phyloP scores from a whole-genome alignment of 2,113 vertebrate genomes.

The Pomatostomus ruficeps region DNA sequence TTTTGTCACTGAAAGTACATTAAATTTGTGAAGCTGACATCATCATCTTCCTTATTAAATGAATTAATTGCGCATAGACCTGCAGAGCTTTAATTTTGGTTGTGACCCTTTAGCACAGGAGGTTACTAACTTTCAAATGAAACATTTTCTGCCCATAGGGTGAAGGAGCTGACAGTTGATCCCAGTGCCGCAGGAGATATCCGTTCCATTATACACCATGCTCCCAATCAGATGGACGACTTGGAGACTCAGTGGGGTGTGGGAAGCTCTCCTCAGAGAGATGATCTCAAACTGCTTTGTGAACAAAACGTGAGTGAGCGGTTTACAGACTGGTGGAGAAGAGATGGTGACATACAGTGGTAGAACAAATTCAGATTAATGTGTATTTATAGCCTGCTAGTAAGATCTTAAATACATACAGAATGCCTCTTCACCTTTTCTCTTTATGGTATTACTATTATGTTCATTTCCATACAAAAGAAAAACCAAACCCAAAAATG shows the following conservation, averaged over 20 bases:
- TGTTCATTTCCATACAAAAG: background rate
- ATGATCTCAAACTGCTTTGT: constrained; percentile 97
- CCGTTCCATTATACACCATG: constrained; percentile 78
- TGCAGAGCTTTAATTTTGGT: constrained; percentile 2
- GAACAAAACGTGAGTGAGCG: constrained; percentile 95
- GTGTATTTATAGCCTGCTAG: background rate
- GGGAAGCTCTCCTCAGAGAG: constrained; percentile 94
- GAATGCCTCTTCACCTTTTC: background rate
- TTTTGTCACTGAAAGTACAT: background rate
- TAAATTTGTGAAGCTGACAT: constrained; percentile 69
- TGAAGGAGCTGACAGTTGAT: constrained; percentile 86
- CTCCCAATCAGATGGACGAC: constrained; percentile 87
- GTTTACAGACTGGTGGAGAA: background rate
- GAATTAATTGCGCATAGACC: background rate
- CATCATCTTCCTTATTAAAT: constrained; percentile 41
- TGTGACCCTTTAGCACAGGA: background rate
- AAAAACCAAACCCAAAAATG: background rate
- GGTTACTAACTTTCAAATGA: constrained; percentile 1
- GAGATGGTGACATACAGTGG: background rate
- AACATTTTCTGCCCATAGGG: constrained; percentile 67
- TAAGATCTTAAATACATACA: background rate
- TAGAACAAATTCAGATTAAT: background rate
- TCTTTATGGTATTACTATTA: background rate
- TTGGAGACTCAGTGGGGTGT: constrained; percentile 96
- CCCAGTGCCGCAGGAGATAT: constrained; percentile 72